Base-by-base conservation (phyloP, 2,113 vertebrate species). In the Amblyopsis rosae region DNA sequence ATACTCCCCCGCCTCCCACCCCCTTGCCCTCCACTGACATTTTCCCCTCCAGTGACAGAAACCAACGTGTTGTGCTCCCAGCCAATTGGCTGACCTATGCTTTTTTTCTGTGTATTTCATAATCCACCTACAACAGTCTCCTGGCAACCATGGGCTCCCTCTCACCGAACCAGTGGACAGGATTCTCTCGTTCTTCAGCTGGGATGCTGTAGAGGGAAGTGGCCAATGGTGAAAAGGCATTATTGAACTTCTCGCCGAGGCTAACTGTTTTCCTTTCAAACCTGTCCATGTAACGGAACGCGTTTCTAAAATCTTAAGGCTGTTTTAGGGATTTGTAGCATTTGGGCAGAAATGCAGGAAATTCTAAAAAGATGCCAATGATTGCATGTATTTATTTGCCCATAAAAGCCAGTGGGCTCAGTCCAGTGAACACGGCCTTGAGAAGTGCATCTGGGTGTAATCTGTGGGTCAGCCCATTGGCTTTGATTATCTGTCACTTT, bases 401-500 rank as follows among this genome's bases (percentile, higher is more conserved):
- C 65, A 51, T 77, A 41, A 83, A 19, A 63, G 77, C 58, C 45
- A 12, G 67, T 64, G 45, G 79, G 87, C 86, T 68, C 80, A 66
- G 82, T 45, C 60, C 16, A 73, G 69, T 73, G 80, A 77, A 70
- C 72, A 62, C 11, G 65, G 71, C 83, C 81, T 76, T 77, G 66
- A 82, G 67, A 5, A 67, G 17, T 17, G 0, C 45, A 66, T 66
- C 67, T 60, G 71, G 50, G 65, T 54, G 48, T 33, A 65, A 67
- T 75, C 61, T 72, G 45, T 47, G 49, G 58, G 68, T 81, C 69
- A 75, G 76, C 6, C 49, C 57, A 69, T 72, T 82, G 53, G 48
- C 59, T 88, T 85, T 87, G 83, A 92, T 90, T 88, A 84, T 49
- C 79, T 87, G 85, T 91, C 86, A 84, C 57, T 69, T 76, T 61